Percentiles rank a stretch among this genome's conserved stretches.
Evolutionary conservation across 2,113 vertebrate species (phyloP).

Genomic region (Amia ocellicauda): DNA sequence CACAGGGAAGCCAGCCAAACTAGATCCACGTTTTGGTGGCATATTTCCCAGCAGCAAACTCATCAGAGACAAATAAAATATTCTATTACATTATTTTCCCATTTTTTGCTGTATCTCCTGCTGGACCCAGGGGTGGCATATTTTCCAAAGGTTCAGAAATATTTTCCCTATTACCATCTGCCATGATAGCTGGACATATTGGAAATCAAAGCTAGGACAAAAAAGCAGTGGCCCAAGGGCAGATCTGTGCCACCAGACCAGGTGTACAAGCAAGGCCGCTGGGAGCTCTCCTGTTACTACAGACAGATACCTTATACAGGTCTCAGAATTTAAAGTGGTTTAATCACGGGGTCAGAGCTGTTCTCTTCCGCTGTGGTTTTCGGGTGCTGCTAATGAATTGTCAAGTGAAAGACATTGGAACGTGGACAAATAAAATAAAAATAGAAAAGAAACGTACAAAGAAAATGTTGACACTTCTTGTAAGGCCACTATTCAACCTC

Average conservation of each 20-base stretch:
- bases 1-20: constrained; percentile 25
- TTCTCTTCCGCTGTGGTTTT: not conserved
- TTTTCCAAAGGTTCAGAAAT: constrained; percentile 66
- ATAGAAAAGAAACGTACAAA: too few relatives aligned
- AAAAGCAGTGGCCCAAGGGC: constrained; percentile 57
- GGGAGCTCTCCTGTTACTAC: not conserved
- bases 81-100: constrained; percentile 85
- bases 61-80: constrained; percentile 64
- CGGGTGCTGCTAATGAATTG: not conserved
- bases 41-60: constrained; percentile 46
- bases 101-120: constrained; percentile 60
- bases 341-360: not conserved
- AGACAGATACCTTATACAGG: not conserved
- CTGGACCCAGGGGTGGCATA: constrained; percentile 59
- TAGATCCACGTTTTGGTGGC: constrained; percentile 39
- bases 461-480: too few relatives aligned
- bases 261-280: constrained; percentile 22
- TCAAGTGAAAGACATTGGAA: not conserved
- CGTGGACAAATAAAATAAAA: not conserved
- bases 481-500: too few relatives aligned
- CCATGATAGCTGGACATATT: constrained; percentile 74
- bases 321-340: not conserved
- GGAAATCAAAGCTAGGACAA: constrained; percentile 71
- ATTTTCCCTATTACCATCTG: constrained; percentile 79
- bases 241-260: constrained; percentile 21